Conservation (phyloP, 2,888 invertebrate species). For the Phymatocera aterrima region DNA sequence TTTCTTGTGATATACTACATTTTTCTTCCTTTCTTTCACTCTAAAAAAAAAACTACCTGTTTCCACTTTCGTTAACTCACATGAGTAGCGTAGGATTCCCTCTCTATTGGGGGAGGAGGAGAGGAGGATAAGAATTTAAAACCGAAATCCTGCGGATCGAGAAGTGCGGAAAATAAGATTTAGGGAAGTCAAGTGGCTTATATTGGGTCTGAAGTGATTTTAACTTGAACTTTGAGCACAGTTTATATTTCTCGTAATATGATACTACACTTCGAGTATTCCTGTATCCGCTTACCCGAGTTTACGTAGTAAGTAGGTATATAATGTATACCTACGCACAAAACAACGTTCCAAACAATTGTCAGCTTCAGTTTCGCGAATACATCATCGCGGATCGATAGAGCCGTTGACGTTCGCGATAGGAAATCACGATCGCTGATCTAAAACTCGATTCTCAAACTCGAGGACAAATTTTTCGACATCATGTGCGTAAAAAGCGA, state of each 20-base stretch:
- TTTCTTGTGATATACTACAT: too few relatives aligned
- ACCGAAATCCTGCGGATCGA: neutral
- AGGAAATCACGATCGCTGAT: too few relatives aligned
- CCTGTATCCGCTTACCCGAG: slow-evolving; percentile 16
- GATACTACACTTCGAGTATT: slow-evolving; percentile 37
- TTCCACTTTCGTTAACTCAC: slow-evolving; percentile 1
- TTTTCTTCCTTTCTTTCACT: too few relatives aligned
- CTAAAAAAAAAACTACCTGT: neutral
- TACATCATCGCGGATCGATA: too few relatives aligned
- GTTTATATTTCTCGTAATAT: slow-evolving; percentile 36
- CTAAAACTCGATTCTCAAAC: too few relatives aligned
- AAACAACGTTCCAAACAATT: neutral
- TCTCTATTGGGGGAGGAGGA: neutral
- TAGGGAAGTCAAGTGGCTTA: slow-evolving; percentile 8
- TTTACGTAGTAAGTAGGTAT: neutral
- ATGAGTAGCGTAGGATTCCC: neutral
- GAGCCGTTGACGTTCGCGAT: too few relatives aligned
- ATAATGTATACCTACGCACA: neutral
- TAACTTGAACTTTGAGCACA: slow-evolving; percentile 26
- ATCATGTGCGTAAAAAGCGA: too few relatives aligned
- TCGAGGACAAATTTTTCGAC: too few relatives aligned
- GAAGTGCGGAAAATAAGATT: slow-evolving; percentile 13
- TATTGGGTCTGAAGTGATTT: slow-evolving; percentile 30
- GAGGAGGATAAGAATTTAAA: neutral
- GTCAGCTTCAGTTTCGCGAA: too few relatives aligned